phyloP scores from a whole-genome alignment of 2,113 vertebrate genomes.

The Turdus rufiventris region DNA sequence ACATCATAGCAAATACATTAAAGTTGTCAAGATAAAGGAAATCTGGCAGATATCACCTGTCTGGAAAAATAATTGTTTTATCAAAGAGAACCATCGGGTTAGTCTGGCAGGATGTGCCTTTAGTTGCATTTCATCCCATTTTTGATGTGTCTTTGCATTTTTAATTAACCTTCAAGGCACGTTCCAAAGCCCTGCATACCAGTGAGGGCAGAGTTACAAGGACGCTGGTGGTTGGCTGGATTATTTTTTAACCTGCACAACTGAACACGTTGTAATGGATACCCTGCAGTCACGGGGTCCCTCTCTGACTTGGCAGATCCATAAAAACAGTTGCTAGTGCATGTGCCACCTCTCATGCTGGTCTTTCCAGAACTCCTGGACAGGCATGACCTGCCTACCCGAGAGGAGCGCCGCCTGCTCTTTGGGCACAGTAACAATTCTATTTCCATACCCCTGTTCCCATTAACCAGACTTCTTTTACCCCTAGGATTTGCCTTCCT shows the following conservation, averaged over 20 bases:
- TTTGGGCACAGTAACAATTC: neutral
- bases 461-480: slow-evolving; percentile 16
- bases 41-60: slow-evolving; percentile 55
- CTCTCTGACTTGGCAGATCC: neutral
- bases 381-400: neutral
- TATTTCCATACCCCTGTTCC: slow-evolving; percentile 28
- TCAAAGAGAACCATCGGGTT: slow-evolving; percentile 26
- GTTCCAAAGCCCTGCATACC: neutral
- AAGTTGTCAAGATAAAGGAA: slow-evolving; percentile 47
- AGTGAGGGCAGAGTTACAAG: slow-evolving; percentile 24
- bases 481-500: slow-evolving; percentile 41
- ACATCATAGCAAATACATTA: slow-evolving; percentile 47
- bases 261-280: neutral
- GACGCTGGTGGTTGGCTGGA: neutral
- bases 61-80: slow-evolving; percentile 60
- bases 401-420: neutral
- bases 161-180: slow-evolving; percentile 50
- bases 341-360: neutral
- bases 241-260: slow-evolving; percentile 34
- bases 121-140: slow-evolving; percentile 49
- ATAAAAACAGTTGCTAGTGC: neutral
- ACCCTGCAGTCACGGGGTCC: neutral
- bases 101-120: slow-evolving; percentile 43
- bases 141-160: slow-evolving; percentile 42
- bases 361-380: neutral